A percentile compares a stretch with the other conserved stretches of the same genome.
Conservation (phyloP, 1,140 invertebrate species). For the Sycophaga agraensis region DNA sequence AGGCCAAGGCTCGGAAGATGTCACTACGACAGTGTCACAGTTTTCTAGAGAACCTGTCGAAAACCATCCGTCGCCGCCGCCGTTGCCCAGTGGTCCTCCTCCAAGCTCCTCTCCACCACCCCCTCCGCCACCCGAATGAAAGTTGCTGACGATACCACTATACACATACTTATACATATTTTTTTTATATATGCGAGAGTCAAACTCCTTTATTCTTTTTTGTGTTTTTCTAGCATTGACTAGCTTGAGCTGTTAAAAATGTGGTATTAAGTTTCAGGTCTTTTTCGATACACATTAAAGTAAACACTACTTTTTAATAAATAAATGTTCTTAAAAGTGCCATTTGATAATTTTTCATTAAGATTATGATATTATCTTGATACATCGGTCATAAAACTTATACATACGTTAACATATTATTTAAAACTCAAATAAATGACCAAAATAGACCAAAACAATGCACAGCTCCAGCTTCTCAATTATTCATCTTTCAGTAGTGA, state of each 20-base stretch:
- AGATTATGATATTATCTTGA: too few relatives aligned
- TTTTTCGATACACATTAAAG: too few relatives aligned
- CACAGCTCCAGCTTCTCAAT: slow-evolving; percentile 6
- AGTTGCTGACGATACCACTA: background rate
- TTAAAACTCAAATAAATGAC: too few relatives aligned
- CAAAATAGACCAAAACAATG: too few relatives aligned
- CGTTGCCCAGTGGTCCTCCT: slow-evolving; percentile 53
- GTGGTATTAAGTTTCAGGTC: too few relatives aligned
- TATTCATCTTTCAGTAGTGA: slow-evolving; percentile 16
- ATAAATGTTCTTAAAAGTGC: too few relatives aligned
- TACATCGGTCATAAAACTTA: too few relatives aligned
- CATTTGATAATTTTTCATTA: too few relatives aligned
- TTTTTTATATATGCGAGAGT: slow-evolving; percentile 8
- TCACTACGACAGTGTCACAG: background rate
- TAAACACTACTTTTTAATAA: too few relatives aligned
- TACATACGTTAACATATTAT: too few relatives aligned
- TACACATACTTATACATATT: slow-evolving; percentile 5
- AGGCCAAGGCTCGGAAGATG: background rate
- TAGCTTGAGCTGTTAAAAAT: background rate
- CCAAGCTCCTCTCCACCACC: slow-evolving; percentile 51
- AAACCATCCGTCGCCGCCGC: slow-evolving; percentile 1
- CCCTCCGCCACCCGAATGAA: slow-evolving; percentile 55
- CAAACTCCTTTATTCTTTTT: slow-evolving; percentile 9
- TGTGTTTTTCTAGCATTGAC: slow-evolving; percentile 6
- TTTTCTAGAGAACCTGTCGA: background rate